Evolutionary conservation across 1,140 invertebrate species (phyloP).

Genomic region (Telenomus remus): DNA sequence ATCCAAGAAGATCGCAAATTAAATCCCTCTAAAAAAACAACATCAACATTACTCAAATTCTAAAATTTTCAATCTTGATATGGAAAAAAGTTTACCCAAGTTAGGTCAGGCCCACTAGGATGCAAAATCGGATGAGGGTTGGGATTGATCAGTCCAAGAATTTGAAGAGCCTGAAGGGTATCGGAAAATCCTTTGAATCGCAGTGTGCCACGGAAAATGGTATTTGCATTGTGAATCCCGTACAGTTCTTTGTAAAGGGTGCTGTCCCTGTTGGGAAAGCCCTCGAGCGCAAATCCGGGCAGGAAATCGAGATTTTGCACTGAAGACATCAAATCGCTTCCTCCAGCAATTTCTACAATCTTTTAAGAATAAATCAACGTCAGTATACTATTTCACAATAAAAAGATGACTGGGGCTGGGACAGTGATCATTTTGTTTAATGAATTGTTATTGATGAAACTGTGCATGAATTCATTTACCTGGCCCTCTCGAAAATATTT

Average conservation of each 20-base stretch:
- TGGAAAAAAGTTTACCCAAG: constrained; percentile 92
- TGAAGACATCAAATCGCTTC: constrained; percentile 90
- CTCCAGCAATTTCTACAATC: constrained; percentile 92
- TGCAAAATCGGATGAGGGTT: constrained; percentile 92
- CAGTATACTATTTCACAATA: no score
- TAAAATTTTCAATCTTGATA: no score
- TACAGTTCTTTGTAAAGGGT: constrained; percentile 92
- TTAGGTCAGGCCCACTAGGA: constrained; percentile 95
- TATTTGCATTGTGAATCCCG: constrained; percentile 88
- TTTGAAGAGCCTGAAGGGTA: constrained; percentile 88
- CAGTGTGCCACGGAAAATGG: constrained; percentile 93
- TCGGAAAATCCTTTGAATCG: constrained; percentile 94
- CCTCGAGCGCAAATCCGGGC: constrained; percentile 97
- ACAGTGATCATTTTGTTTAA: no score
- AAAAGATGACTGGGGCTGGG: no score
- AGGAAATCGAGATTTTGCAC: constrained; percentile 89
- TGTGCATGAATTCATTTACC: constrained; percentile 69
- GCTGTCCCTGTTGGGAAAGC: constrained; percentile 96
- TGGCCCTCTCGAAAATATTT: constrained; percentile 91
- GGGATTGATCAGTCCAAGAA: constrained; percentile 91
- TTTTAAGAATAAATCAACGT: no score
- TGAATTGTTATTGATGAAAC: no score
- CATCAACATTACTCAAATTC: no score
- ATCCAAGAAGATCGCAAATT: constrained; percentile 89
- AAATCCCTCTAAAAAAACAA: constrained; percentile 82